Conservation (phyloP, 1,140 invertebrate species). For the Anastrepha obliqua region DNA sequence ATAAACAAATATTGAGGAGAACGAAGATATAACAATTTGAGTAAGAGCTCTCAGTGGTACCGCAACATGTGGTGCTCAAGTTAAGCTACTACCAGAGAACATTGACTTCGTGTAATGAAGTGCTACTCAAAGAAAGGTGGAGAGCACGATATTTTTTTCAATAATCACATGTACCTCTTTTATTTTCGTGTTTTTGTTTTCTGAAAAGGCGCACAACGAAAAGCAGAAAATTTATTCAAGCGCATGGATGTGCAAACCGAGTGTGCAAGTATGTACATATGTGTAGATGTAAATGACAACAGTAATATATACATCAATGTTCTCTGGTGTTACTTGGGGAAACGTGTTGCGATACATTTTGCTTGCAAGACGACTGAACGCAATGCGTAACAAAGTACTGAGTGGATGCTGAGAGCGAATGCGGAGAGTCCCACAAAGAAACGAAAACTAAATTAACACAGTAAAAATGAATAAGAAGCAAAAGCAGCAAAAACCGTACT, state of each 20-base stretch:
- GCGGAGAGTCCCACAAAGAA: not conserved
- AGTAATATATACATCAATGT: too few species aligned
- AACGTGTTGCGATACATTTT: not conserved
- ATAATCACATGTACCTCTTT: too few species aligned
- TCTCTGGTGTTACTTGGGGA: too few species aligned
- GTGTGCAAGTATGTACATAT: too few species aligned
- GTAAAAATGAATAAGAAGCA: not conserved
- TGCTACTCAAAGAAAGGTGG: too few species aligned
- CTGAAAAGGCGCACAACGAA: not conserved
- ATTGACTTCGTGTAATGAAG: too few species aligned
- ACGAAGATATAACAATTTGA: not conserved
- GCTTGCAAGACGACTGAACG: not conserved
- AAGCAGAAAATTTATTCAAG: not conserved
- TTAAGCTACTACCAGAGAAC: too few species aligned
- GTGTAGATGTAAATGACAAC: too few species aligned
- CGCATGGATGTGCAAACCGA: too few species aligned
- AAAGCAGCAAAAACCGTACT: not conserved
- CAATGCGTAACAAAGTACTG: not conserved
- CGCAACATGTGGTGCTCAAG: not conserved
- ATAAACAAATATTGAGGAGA: slow-evolving; percentile 15
- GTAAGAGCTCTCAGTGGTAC: not conserved
- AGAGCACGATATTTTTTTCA: too few species aligned
- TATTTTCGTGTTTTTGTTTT: too few species aligned
- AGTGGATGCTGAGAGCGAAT: not conserved
- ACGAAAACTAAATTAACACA: too few species aligned